Evolutionary conservation across 2,888 invertebrate species (phyloP).

Genomic region (Eupithecia vulgata): DNA sequence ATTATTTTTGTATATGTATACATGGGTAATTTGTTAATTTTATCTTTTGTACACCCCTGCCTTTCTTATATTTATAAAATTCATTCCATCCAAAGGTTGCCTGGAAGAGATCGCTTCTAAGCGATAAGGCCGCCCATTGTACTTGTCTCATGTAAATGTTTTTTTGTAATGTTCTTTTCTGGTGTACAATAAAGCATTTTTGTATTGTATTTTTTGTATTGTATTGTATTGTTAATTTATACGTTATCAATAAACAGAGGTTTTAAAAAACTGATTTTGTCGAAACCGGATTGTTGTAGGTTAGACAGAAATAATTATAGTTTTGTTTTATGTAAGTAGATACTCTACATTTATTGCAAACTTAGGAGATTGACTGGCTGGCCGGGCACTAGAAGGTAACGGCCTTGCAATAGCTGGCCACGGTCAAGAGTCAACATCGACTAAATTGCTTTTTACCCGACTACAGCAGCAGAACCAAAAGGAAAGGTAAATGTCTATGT

Average conservation of each 20-base stretch:
- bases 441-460: constrained; percentile 9
- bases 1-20: no score
- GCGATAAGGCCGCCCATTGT: no score
- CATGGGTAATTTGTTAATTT: no score
- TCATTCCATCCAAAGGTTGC: no score
- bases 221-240: not conserved
- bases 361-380: not conserved
- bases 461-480: not conserved
- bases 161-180: no score
- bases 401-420: constrained; percentile 26
- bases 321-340: not conserved
- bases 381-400: not conserved
- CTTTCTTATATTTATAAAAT: no score
- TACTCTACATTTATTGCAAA: not conserved
- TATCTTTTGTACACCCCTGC: no score
- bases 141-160: no score
- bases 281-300: not conserved
- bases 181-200: no score
- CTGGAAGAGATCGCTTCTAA: no score
- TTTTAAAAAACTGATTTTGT: no score
- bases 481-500: not conserved
- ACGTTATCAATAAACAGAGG: not conserved
- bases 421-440: constrained; percentile 31
- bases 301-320: not conserved
- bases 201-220: no score